Base-by-base conservation (phyloP, 2,888 invertebrate genomes). In the Pseudolycoriella hygida region DNA sequence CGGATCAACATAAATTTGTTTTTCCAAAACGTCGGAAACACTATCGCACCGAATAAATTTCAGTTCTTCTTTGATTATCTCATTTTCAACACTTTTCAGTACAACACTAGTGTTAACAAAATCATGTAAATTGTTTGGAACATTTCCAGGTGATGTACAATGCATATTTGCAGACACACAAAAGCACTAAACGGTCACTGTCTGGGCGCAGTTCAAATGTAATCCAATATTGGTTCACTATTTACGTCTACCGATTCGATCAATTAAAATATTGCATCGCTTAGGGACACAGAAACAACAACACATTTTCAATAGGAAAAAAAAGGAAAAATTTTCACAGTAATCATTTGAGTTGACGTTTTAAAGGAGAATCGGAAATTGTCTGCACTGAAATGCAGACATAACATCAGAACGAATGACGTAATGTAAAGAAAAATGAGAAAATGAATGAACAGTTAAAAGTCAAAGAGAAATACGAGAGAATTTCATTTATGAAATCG, bases 1-100 rank as follows among this genome's bases (percentile, higher is more conserved):
- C 14, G 46, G 43, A 40, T 48, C 43, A 40, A 32, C 48, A 40
- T 47, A 46, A 40, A 44, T 46, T 42, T 37, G 20, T 18, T 46
- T 37, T 15, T 39, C 30, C 17, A 15, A 40, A 8, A 10, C 32
- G 14, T 19, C 12, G 12, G 17, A 39, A 14, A 39, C 17, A 14
- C 39, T 11, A 17, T 17, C 17, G 6, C 5, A 6, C n/a, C 15
- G 14, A 37, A 8, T 12, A 37, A 14, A 14, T 17, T 25, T 31
- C 12, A 15, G 30, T n/a, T 42, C 42, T 4, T 42, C 31, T 15
- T 42, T 20, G 4, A 19, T 31, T 14, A 19, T 11, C 10, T 11
- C 31, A 30, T 31, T 42, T 30, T 42, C 17, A n/a, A 30, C n/a
- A 42, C 17, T 39, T 4, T 14, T 39, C 4, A 10, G n/a, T 5